Evolutionary conservation across 2,888 invertebrate species (phyloP), one percentile per base, ranked within the genome.

Genomic region (Opisthograptis luteolata): DNA sequence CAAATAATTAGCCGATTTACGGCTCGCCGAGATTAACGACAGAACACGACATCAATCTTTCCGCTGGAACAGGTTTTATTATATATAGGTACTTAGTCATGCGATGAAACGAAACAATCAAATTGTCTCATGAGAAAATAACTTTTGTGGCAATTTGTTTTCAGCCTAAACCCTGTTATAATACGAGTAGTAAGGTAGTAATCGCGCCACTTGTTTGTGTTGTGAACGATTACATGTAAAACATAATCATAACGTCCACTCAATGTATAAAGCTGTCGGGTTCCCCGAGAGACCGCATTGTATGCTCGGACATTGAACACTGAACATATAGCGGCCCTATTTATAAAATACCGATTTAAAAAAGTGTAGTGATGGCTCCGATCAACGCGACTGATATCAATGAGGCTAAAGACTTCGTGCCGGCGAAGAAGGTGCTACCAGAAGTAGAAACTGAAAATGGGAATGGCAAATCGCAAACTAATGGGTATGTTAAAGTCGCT

Each of bases 331-430:
- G 56, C 55, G 39, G 55, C 42, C 56, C 42, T 50, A 64, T 62
- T 64, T 62, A 57, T 64, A 36, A 50, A 54, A 54, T 51, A 55
- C 58, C 53, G 54, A 61, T 55, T 45, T 55, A 61, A 64, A 25
- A 6, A 51, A 73, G 77, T 84, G 73, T 52, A 79, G 83, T 80
- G 79, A 90, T 89, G 90, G 84, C 88, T 56, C 88, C 90, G 22
- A 77, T 87, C 25, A 87, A 87, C 64, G 81, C 72, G 31, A 81
- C 76, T 54, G 74, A 80, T 43, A 55, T 84, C n/a, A 82, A 80
- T 41, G 82, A 72, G 36, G 66, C 69, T 54, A 81, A 83, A 60
- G 63, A 59, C 45, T 81, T 70, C 53, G 69, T 76, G 51, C 67
- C 82, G 3, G 81, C 77, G 2, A 89, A 87, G 60, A 67, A 83